Conservation (phyloP, 1,140 invertebrate genomes). For the Colletes gigas region DNA sequence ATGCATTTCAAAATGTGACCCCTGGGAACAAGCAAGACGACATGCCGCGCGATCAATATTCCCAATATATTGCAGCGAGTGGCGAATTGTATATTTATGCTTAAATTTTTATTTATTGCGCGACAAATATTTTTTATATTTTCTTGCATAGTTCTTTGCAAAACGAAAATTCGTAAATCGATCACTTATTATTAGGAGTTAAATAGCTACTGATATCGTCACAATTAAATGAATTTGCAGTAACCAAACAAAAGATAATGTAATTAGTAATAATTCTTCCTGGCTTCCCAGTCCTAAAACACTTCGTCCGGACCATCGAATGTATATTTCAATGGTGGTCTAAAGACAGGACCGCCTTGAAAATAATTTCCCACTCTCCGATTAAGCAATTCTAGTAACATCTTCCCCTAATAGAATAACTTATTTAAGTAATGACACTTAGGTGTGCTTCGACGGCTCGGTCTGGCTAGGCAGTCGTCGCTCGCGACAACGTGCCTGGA, state of each 20-base stretch:
- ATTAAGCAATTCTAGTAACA: conserved; percentile 23
- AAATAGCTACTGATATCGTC: too few relatives aligned
- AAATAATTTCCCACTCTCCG: background rate
- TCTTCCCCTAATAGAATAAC: conserved; percentile 23
- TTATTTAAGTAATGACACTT: conserved; percentile 29
- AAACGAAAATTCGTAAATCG: background rate
- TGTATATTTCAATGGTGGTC: background rate
- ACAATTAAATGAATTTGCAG: too few relatives aligned
- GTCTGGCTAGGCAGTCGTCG: background rate
- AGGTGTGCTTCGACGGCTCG: background rate
- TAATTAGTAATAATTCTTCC: too few relatives aligned
- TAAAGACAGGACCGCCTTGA: background rate
- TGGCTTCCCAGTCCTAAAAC: too few relatives aligned
- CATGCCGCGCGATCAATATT: conserved; percentile 44
- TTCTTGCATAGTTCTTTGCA: background rate
- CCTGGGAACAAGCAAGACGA: conserved; percentile 48
- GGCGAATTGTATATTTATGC: conserved; percentile 26
- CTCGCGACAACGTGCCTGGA: conserved; percentile 8
- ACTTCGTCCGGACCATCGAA: too few relatives aligned
- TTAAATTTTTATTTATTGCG: conserved; percentile 30
- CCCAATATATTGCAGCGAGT: conserved; percentile 38
- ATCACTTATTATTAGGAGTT: too few relatives aligned
- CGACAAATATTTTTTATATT: background rate
- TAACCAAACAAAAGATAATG: too few relatives aligned
- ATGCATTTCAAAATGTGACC: conserved; percentile 61